Percentiles rank a stretch among this genome's conserved stretches.
Conservation (phyloP, 2,888 invertebrate species). For the Macaria notata region DNA sequence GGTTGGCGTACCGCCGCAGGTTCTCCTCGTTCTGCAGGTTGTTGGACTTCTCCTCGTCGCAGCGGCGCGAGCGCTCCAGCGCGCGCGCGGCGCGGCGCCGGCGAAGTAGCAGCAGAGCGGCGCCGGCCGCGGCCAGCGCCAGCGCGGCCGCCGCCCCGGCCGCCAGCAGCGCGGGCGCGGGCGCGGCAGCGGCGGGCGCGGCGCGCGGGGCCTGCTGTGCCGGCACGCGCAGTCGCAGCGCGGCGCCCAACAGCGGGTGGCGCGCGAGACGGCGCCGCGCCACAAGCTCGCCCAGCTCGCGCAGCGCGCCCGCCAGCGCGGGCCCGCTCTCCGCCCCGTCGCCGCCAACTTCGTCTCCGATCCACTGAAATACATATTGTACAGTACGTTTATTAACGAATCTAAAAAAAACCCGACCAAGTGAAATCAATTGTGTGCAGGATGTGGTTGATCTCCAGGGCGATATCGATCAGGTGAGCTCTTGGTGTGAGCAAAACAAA, state of each 20-base stretch:
- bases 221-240: constrained; percentile 67
- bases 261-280: constrained; percentile 51
- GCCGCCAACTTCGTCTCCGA: constrained; percentile 63
- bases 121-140: constrained; percentile 36
- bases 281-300: constrained; percentile 60
- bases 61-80: constrained; percentile 81
- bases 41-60: constrained; percentile 94
- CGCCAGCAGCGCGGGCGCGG: constrained; percentile 65
- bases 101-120: constrained; percentile 41
- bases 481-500: no score
- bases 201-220: no score
- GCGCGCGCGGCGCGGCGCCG: constrained; percentile 50
- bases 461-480: no score
- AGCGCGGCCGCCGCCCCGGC: constrained; percentile 80
- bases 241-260: constrained; percentile 50
- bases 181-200: constrained; percentile 66
- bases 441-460: no score
- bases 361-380: no score
- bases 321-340: constrained; percentile 39
- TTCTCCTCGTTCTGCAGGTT: constrained; percentile 96
- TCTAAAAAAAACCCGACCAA: no score
- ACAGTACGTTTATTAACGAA: no score
- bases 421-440: no score
- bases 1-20: constrained; percentile 91
- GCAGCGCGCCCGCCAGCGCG: constrained; percentile 55